Conservation (phyloP, 2,888 invertebrate species). For the Phaonia tiefii region DNA sequence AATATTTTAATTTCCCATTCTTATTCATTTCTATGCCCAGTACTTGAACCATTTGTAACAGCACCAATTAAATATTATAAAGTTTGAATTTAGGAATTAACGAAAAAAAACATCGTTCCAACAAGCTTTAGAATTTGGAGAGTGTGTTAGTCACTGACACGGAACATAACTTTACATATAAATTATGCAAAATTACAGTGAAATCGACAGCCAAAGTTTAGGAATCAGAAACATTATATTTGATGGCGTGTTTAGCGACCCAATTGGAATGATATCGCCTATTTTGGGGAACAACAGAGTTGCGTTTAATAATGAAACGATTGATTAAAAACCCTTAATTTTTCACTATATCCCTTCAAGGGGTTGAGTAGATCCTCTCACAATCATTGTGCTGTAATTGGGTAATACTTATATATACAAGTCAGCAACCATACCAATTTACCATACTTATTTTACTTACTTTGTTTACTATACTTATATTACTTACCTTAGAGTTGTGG, state of each 20-base stretch:
- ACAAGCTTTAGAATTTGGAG: background rate
- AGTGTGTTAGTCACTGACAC: constrained; percentile 35
- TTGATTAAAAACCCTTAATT: too few species aligned
- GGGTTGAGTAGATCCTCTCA: too few species aligned
- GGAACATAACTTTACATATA: constrained; percentile 57
- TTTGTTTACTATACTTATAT: too few species aligned
- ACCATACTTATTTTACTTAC: too few species aligned
- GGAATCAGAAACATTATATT: background rate
- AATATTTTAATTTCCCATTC: constrained; percentile 16
- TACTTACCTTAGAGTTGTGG: too few species aligned
- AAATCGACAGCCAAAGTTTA: constrained; percentile 36
- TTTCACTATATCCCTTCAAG: too few species aligned
- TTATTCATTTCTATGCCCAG: background rate
- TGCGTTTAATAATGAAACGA: too few species aligned
- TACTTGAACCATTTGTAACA: background rate
- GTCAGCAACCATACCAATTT: too few species aligned
- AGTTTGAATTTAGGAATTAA: background rate
- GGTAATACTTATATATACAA: too few species aligned
- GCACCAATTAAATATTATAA: background rate
- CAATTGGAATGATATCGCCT: too few species aligned
- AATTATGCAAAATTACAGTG: constrained; percentile 57
- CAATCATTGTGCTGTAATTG: too few species aligned
- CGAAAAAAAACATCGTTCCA: background rate
- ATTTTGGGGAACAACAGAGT: too few species aligned
- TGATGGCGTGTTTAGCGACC: background rate